phyloP scores from a whole-genome alignment of 2,113 vertebrate species.

The Cariama cristata region DNA sequence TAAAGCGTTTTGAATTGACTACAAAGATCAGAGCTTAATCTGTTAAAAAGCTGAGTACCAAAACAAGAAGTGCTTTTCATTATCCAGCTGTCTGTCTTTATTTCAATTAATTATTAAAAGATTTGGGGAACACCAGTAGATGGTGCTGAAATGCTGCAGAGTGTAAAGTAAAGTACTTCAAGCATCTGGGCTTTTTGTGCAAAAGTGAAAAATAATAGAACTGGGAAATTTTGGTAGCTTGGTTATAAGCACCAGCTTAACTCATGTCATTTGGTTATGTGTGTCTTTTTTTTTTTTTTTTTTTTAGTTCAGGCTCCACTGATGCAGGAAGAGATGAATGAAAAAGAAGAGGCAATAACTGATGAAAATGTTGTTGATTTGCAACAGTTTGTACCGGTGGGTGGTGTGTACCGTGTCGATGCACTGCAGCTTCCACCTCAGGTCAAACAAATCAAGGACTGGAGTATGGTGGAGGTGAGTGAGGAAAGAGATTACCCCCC shows the following conservation, averaged over 20 bases:
- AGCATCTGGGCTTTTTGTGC: background rate
- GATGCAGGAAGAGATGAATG: background rate
- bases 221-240: background rate
- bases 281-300: too few relatives aligned
- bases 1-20: background rate
- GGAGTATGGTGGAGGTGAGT: constrained; percentile 86
- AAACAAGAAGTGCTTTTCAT: background rate
- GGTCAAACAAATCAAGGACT: constrained; percentile 70
- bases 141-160: background rate
- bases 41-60: background rate
- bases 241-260: background rate
- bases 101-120: background rate
- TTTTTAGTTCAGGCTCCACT: constrained; percentile 25
- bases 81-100: rapidly evolving
- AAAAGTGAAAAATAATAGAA: background rate
- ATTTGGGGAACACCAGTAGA: background rate
- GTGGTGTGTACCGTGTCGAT: constrained; percentile 86
- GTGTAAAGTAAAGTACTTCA: rapidly evolving
- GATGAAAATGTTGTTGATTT: constrained; percentile 76
- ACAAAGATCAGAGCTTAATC: background rate
- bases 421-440: constrained; percentile 84
- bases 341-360: background rate
- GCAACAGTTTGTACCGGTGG: constrained; percentile 79
- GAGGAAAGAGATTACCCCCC: too few relatives aligned
- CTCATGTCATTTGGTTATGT: background rate